Evolutionary conservation across 2,113 vertebrate species (phyloP), one percentile per base, ranked within the genome.

Genomic region (Zonotrichia leucophrys): DNA sequence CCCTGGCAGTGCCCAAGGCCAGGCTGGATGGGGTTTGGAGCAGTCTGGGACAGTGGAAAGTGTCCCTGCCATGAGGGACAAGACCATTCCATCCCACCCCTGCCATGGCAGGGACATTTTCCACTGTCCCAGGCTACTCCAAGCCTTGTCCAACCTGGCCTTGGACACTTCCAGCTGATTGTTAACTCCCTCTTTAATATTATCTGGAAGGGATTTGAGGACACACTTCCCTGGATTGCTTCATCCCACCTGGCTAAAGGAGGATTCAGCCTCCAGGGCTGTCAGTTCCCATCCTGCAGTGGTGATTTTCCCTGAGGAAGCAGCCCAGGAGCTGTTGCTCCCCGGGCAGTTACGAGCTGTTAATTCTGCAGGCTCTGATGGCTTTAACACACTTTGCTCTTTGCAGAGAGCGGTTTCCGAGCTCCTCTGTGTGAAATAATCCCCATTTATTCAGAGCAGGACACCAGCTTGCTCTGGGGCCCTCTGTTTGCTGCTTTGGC

Each of bases 91-190:
- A 13, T 41, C 13, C 13, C 41, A 41, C 41, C 41, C 41, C 13
- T 41, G 41, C 41, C 41, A 20, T 5, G 30, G 52, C 59, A 64
- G 33, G 33, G 64, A 46, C 73, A 24, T 1, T 0, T 35, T 0
- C 31, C 75, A 12, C 21, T 3, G 0, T 5, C 50, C 75, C 75
- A 31, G 53, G 24, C 3, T 30, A 28, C 41, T 87, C 67, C 66
- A 49, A 30, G 4, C 3, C 23, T 10, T 0, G 0, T 28, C 63
- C 56, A n/a, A 0, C 9, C 20, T 6, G 15, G 11, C 30, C 25
- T 49, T 2, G 50, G 22, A 3, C 58, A 18, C 24, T 25, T 5
- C 21, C 67, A 64, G 31, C 7, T 0, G 3, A 31, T 14, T 7
- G 3, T 7, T 47, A 15, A 1, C 1, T 8, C 28, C 18, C 9